phyloP scores from a whole-genome alignment of 1,140 invertebrate genomes.

The Pristionchus pacificus region DNA sequence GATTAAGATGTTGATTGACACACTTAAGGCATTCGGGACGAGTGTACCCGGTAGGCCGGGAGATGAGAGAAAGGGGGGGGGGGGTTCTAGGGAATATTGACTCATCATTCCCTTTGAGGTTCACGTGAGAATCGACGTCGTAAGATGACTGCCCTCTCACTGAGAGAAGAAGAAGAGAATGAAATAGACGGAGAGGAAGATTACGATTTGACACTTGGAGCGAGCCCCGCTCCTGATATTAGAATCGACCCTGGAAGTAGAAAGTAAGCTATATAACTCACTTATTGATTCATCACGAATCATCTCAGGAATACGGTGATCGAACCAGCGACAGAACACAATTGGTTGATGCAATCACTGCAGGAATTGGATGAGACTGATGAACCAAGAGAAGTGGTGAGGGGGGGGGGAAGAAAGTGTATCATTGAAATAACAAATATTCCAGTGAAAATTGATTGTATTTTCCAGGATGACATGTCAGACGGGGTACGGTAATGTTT shows the following conservation, averaged over 20 bases:
- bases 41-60: slow-evolving; percentile 23
- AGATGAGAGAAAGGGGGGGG: slow-evolving; percentile 5
- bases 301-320: slow-evolving; percentile 5
- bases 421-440: too few relatives aligned
- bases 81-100: too few relatives aligned
- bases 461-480: too few relatives aligned
- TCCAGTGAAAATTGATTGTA: too few relatives aligned
- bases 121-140: not conserved
- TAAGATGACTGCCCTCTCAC: slow-evolving; percentile 21
- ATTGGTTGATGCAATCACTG: slow-evolving; percentile 38
- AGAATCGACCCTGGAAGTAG: not conserved
- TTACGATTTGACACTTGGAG: not conserved
- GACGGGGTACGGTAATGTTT: too few relatives aligned
- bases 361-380: slow-evolving; percentile 31
- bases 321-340: slow-evolving; percentile 29
- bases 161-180: slow-evolving; percentile 26
- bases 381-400: not conserved
- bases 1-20: slow-evolving; percentile 49
- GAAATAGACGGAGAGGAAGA: slow-evolving; percentile 11
- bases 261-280: not conserved
- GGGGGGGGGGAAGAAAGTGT: too few relatives aligned
- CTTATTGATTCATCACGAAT: not conserved
- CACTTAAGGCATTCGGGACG: slow-evolving; percentile 40
- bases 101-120: too few relatives aligned
- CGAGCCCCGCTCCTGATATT: slow-evolving; percentile 12